Evolutionary conservation across 2,113 vertebrate genomes (phyloP), one percentile per base, ranked within the genome.

Genomic region (Holacanthus passer): DNA sequence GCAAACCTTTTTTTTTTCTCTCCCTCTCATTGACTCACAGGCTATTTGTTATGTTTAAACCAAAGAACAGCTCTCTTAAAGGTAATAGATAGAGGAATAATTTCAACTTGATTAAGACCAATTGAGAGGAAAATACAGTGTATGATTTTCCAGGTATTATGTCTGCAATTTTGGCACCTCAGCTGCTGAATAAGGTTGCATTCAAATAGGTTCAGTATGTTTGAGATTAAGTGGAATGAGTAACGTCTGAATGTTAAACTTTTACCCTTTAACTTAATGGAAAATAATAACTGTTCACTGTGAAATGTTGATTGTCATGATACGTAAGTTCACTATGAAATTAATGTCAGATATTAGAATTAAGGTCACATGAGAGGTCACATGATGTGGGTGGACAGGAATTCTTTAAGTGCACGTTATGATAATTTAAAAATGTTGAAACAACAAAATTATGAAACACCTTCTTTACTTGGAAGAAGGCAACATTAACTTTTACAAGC

Each of bases 1-100:
- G 77, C 73, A 89, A 75, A 85, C 67, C 55, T 75, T 78, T 53
- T 59, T 58, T 41, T 37, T 16, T 43, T 63, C 17, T 53, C 56
- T 69, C 62, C 12, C 14, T 82, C 91, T 81, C 79, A 69, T 81
- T 88, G 79, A 88, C 87, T 95, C 88, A 83, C 73, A 78, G 82
- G 64, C 88, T 90, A 79, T 93, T 89, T 90, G 84, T 90, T 86
- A 83, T 77, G 74, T 88, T 89, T 55, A 76, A 83, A 31, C 68
- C 55, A 75, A 85, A 73, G 47, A 81, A n/a, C 75, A 55, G 75
- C 63, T 74, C 79, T 76, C 22, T 67, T 79, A 60, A 31, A 73
- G 83, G 58, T 81, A 72, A 83, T 59, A 77, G 82, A 81, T 80
- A 63, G 70, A 75, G 12, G 43, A 78, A 87, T 70, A 31, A 87